These are phyloP conservation scores for Corynorhinus townsendii DNA, from an alignment of 2,113 vertebrate species.

Conservation along the genomic window DNA sequence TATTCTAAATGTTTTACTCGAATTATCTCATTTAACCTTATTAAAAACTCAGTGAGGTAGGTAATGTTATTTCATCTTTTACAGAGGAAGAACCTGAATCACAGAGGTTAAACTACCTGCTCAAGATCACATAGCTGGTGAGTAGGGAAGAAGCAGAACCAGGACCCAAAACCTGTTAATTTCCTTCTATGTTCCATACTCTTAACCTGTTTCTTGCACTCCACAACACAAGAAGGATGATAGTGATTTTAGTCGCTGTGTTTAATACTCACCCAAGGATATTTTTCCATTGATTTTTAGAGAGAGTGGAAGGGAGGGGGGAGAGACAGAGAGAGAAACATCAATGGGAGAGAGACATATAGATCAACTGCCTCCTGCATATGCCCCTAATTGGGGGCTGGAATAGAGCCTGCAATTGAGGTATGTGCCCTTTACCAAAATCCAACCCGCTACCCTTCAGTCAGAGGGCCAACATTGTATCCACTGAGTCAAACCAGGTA, in stretches of 20 bases:
- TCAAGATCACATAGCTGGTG: not conserved
- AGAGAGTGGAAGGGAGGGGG: too few relatives aligned
- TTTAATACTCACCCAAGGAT: too few relatives aligned
- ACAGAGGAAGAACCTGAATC: not conserved
- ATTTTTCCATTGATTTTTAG: too few relatives aligned
- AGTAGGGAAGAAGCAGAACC: not conserved
- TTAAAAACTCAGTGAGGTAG: not conserved
- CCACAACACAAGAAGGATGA: not conserved
- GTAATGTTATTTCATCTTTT: not conserved
- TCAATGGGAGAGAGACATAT: too few relatives aligned
- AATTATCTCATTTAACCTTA: not conserved
- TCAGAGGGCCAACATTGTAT: too few relatives aligned
- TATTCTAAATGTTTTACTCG: not conserved
- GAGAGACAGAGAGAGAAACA: too few relatives aligned
- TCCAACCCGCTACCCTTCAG: too few relatives aligned
- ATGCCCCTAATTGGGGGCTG: too few relatives aligned
- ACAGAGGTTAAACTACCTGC: not conserved
- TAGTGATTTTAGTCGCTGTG: not conserved
- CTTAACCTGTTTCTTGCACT: not conserved
- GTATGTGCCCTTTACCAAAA: too few relatives aligned
- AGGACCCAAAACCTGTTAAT: not conserved
- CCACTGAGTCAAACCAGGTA: too few relatives aligned
- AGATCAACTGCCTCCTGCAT: too few relatives aligned
- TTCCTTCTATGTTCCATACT: not conserved
- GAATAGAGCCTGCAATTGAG: too few relatives aligned